Conservation (phyloP, 2,888 invertebrate species). For the Pherbina coryleti region DNA sequence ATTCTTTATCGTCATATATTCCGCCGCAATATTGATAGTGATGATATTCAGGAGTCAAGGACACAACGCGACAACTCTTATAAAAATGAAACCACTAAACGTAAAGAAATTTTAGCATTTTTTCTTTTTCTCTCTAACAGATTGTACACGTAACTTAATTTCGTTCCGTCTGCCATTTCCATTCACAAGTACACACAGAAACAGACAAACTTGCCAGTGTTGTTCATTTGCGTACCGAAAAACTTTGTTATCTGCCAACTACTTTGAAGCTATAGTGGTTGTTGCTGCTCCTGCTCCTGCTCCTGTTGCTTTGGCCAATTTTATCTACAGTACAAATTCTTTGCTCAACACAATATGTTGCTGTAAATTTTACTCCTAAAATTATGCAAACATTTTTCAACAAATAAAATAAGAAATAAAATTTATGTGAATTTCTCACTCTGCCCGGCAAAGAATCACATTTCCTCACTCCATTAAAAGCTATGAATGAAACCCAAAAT, state of each 20-base stretch:
- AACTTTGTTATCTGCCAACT: conserved; percentile 29
- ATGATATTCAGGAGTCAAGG: too few species aligned
- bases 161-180: neutral
- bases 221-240: conserved; percentile 27
- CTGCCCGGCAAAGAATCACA: neutral
- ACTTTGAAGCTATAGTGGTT: neutral
- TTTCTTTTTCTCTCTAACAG: conserved; percentile 27
- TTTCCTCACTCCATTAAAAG: conserved; percentile 21
- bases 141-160: conserved; percentile 28
- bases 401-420: conserved; percentile 35
- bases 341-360: conserved; percentile 47
- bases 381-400: conserved; percentile 33
- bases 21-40: too few species aligned
- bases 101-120: conserved; percentile 42
- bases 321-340: conserved; percentile 24
- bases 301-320: conserved; percentile 37
- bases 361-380: conserved; percentile 28
- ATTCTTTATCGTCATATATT: too few species aligned
- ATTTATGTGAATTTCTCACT: conserved; percentile 28
- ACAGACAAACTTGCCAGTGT: neutral
- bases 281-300: conserved; percentile 32
- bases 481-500: conserved; percentile 52
- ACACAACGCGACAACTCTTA: neutral
- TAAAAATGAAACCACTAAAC: neutral
- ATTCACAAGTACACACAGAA: neutral